These are phyloP conservation scores for Cyclopterus lumpus DNA, from an alignment of 2,797 vertebrate genomes.

Conservation along the genomic window DNA sequence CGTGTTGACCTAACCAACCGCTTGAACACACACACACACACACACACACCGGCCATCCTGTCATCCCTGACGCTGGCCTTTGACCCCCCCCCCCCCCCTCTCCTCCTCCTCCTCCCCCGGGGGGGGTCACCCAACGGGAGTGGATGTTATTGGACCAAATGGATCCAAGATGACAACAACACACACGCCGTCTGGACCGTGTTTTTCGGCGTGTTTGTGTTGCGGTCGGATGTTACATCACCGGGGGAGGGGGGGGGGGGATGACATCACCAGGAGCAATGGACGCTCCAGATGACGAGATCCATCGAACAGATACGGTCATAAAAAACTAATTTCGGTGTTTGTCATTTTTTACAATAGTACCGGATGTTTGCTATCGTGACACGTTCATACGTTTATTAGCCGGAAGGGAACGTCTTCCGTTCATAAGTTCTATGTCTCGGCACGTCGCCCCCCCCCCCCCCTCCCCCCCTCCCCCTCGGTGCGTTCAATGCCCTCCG, in stretches of 20 bases:
- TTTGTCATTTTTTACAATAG: background rate
- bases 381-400: background rate
- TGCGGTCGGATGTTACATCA: background rate
- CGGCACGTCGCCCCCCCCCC: conserved; percentile 1
- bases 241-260: background rate
- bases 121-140: conserved; percentile 39
- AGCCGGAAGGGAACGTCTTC: background rate
- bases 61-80: conserved; percentile 53
- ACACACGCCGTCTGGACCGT: conserved; percentile 18
- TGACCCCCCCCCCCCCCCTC: too few relatives aligned
- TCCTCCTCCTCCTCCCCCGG: too few relatives aligned
- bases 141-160: conserved; percentile 77
- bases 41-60: conserved; percentile 43
- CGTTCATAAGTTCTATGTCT: background rate
- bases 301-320: background rate
- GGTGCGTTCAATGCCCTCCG: background rate
- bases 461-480: background rate
- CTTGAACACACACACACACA: conserved; percentile 27
- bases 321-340: background rate
- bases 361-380: background rate
- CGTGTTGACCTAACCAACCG: conserved; percentile 24
- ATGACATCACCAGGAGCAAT: background rate
- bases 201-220: background rate
- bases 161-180: conserved; percentile 55
- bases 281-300: conserved; percentile 11